Base-by-base conservation (phyloP, 2,113 vertebrate species). In the Nycticorax nycticorax region DNA sequence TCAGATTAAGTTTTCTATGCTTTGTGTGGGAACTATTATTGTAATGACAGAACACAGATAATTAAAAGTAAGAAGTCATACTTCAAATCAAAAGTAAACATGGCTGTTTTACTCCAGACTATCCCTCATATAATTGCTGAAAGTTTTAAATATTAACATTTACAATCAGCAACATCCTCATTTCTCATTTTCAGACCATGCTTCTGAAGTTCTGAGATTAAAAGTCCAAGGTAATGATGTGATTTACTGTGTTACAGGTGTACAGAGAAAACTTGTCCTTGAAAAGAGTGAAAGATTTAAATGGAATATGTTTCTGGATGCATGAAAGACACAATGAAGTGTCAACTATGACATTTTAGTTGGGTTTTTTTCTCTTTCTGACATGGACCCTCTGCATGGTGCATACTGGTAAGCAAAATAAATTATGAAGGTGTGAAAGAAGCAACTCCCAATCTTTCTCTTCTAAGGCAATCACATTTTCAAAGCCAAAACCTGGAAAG, bases 291-390 rank as follows among this genome's bases (percentile, higher is more conserved):
- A 48, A 88, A 86, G 8, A 80, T 69, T 86, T 73, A 60, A 83
- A 41, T 7, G 41, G 39, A 80, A 3, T 14, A 24, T 35, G 8
- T 53, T 85, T 22, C 47, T 71, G 22, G 19, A 81, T 81, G 52
- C 24, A 84, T 71, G 47, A 80, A 86, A 87, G 32, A 80, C 12
- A 77, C 35, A 81, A 79, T 52, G 14, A 81, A 83, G 8, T 60
- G 48, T n/a, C 43, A 85, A 5, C 3, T 3, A 41, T 52, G 23
- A 75, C 27, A 72, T 24, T 86, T 76, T n/a, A n/a, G n/a, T n/a
- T 1, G 5, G 1, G 0, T 1, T 24, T 37, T 66, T 8, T 27
- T 45, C 30, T 20, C 6, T 27, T 53, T 11, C 20, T 85, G 33
- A 37, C 1, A 1, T 64, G 14, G 26, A 39, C 2, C 1, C 23